Evolutionary conservation across 35 echinoderm and acorn worm genomes (phyloP).

Genomic region (Anneissia japonica): DNA sequence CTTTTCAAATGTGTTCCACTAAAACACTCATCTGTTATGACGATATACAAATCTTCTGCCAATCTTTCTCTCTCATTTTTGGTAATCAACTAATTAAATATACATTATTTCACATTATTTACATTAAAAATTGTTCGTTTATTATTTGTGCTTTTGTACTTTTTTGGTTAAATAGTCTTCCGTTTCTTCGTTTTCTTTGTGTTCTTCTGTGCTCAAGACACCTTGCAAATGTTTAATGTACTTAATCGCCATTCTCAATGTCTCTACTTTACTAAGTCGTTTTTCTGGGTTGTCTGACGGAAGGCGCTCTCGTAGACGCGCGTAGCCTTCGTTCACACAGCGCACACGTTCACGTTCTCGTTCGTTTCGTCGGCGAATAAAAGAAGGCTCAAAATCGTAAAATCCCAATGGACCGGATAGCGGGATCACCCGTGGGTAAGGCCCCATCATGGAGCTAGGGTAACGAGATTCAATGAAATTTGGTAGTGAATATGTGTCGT

Average conservation of each 20-base stretch:
- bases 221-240: constrained; percentile 94
- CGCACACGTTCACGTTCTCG: constrained; percentile 79
- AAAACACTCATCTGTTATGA: too few relatives aligned
- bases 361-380: constrained; percentile 88
- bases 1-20: too few relatives aligned
- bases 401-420: constrained; percentile 83
- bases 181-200: constrained; percentile 58
- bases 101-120: neutral
- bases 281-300: constrained; percentile 88
- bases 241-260: constrained; percentile 73
- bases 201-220: constrained; percentile 42
- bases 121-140: neutral
- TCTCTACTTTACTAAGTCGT: constrained; percentile 91
- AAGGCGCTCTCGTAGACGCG: constrained; percentile 69
- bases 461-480: constrained; percentile 91
- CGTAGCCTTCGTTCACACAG: constrained; percentile 93
- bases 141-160: neutral
- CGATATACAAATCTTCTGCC: too few relatives aligned
- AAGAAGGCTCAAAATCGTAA: constrained; percentile 91
- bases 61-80: too few relatives aligned
- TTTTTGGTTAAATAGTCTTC: neutral
- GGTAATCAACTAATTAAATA: neutral
- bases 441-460: constrained; percentile 64
- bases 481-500: constrained; percentile 53
- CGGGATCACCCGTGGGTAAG: constrained; percentile 71